Conservation (phyloP, 2,888 invertebrate species). For the Cacoxenus indagator region DNA sequence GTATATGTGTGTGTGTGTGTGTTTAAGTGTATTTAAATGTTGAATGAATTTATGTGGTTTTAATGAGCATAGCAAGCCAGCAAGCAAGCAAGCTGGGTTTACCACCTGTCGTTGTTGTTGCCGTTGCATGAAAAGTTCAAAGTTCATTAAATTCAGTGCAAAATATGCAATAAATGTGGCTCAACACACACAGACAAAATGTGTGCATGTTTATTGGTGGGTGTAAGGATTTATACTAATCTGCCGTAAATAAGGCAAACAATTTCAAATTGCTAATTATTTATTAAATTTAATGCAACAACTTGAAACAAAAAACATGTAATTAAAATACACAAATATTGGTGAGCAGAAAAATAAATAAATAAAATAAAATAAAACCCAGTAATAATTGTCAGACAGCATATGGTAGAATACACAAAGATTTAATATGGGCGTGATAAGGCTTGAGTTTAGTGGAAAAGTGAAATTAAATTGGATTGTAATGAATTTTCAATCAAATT, state of each 20-base stretch:
- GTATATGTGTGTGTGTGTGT: neutral
- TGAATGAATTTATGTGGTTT: neutral
- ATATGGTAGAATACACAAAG: no score
- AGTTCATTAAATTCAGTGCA: constrained; percentile 3
- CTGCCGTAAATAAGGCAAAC: neutral
- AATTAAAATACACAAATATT: neutral
- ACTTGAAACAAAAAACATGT: neutral
- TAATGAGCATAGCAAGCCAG: no score
- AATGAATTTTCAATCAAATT: no score
- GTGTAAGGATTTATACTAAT: neutral
- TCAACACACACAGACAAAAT: neutral
- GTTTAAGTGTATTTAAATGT: neutral
- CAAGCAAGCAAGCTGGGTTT: no score
- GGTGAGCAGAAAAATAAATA: no score
- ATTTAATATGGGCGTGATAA: no score
- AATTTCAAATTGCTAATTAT: constrained; percentile 12
- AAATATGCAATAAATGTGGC: neutral
- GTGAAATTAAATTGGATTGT: no score
- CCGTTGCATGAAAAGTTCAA: neutral
- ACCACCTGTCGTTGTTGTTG: no score
- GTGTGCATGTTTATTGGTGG: neutral
- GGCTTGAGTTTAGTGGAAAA: no score
- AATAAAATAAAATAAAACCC: no score
- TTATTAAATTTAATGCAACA: neutral
- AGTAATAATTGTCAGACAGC: no score